These are phyloP conservation scores for Seriola rivoliana DNA, from an alignment of 2,113 vertebrate species.

Conservation along the genomic window DNA sequence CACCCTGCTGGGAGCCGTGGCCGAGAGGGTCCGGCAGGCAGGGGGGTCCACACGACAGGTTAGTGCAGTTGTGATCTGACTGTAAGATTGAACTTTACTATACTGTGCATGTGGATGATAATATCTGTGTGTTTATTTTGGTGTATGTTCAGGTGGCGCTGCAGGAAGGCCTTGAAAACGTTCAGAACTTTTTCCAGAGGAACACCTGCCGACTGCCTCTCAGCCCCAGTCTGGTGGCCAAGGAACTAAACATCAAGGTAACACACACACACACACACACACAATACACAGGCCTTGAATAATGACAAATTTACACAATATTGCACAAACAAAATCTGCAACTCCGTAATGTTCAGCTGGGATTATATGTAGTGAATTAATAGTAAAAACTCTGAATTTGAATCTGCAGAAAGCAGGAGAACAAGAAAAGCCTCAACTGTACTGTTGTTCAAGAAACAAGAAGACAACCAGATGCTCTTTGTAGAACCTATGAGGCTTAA, in stretches of 20 bases:
- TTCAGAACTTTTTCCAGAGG: slow-evolving; percentile 93
- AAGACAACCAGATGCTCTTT: not conserved
- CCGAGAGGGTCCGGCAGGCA: slow-evolving; percentile 93
- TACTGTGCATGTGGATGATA: not conserved
- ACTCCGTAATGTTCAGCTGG: not conserved
- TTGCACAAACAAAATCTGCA: not conserved
- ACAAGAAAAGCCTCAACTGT: not conserved
- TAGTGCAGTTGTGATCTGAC: slow-evolving; percentile 10
- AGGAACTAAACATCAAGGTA: slow-evolving; percentile 96
- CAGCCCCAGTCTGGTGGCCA: slow-evolving; percentile 94
- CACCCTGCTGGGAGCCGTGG: slow-evolving; percentile 91
- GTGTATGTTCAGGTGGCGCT: slow-evolving; percentile 87
- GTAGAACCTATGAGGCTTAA: slow-evolving; percentile 4
- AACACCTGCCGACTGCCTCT: slow-evolving; percentile 93
- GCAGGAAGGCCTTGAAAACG: slow-evolving; percentile 93
- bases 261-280: not conserved
- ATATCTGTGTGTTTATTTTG: slow-evolving; percentile 48
- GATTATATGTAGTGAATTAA: not conserved
- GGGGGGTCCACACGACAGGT: slow-evolving; percentile 94
- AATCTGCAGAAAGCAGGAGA: not conserved
- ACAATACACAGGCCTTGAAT: not conserved
- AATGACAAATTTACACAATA: not conserved
- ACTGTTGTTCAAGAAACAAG: not conserved
- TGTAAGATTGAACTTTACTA: too few species aligned
- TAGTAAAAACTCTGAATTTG: not conserved